Conservation (phyloP, 2,797 vertebrate species). For the Cirrhinus mrigala region DNA sequence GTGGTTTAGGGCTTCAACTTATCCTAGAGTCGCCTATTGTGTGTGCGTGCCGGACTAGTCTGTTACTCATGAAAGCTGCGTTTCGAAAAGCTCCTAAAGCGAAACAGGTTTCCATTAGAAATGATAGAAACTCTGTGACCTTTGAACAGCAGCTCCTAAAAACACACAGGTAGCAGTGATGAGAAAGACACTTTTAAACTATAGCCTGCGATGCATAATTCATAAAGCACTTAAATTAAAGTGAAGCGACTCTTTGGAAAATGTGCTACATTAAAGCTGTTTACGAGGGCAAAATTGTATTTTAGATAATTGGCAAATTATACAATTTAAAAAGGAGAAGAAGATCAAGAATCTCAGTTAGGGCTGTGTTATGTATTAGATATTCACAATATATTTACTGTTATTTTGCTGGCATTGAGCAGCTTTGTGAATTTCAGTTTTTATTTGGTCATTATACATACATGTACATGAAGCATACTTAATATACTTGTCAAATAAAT, state of each 20-base stretch:
- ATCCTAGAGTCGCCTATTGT: constrained; percentile 40
- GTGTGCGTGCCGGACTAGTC: constrained; percentile 32
- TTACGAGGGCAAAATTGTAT: not conserved
- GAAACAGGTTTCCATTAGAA: constrained; percentile 31
- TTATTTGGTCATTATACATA: not conserved
- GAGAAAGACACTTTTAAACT: not conserved
- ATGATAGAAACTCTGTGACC: constrained; percentile 22
- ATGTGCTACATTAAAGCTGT: not conserved
- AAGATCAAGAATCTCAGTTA: not conserved
- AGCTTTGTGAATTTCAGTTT: not conserved
- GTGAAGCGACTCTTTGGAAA: not conserved
- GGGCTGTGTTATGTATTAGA: not conserved
- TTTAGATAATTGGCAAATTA: not conserved
- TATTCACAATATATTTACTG: not conserved
- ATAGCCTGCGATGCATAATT: constrained; percentile 7
- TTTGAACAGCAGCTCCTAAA: not conserved
- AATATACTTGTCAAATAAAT: not conserved
- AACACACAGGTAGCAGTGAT: constrained; percentile 7
- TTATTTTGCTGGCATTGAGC: not conserved
- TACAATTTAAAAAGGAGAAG: not conserved
- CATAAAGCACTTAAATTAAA: not conserved
- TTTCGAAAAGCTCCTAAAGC: constrained; percentile 32
- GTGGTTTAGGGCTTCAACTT: constrained; percentile 39
- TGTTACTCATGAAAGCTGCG: constrained; percentile 33
- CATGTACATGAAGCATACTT: too few species aligned